phyloP scores from a whole-genome alignment of 2,888 invertebrate genomes.

The Norana najaformis region DNA sequence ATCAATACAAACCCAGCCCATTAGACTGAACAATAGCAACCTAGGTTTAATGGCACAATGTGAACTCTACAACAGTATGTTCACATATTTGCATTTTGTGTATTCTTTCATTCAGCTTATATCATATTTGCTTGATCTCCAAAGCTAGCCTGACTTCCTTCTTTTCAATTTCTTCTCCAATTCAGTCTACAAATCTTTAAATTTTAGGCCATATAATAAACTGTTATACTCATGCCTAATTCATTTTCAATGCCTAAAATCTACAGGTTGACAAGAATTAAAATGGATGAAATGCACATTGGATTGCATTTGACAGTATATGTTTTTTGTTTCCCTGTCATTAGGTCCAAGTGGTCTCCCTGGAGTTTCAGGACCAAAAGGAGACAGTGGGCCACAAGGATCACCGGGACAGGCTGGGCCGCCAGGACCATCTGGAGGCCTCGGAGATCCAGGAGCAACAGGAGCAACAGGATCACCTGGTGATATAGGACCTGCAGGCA shows the following conservation, averaged over 20 bases:
- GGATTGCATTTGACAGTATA: not conserved
- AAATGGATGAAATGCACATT: not conserved
- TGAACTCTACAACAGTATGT: no score
- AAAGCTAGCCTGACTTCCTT: not conserved
- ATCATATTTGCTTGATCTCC: not conserved
- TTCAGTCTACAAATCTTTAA: not conserved
- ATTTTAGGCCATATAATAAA: not conserved
- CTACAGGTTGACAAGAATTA: not conserved
- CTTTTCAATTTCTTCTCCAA: not conserved
- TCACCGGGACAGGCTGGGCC: slow-evolving; percentile 43
- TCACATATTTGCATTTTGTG: not conserved
- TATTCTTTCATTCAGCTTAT: not conserved
- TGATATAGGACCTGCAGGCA: slow-evolving; percentile 37
- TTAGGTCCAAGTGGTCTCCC: slow-evolving; percentile 27
- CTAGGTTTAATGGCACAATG: no score
- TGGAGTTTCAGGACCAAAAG: slow-evolving; percentile 34
- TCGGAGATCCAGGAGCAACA: slow-evolving; percentile 37
- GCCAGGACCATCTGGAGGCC: slow-evolving; percentile 36
- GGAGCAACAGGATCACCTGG: slow-evolving; percentile 39
- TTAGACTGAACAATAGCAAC: no score
- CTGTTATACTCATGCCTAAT: not conserved
- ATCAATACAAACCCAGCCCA: no score
- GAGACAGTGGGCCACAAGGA: slow-evolving; percentile 68
- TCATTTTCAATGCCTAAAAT: not conserved
- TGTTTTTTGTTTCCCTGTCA: not conserved